phyloP scores from a whole-genome alignment of 2,797 vertebrate species.

The Megaceryle alcyon region DNA sequence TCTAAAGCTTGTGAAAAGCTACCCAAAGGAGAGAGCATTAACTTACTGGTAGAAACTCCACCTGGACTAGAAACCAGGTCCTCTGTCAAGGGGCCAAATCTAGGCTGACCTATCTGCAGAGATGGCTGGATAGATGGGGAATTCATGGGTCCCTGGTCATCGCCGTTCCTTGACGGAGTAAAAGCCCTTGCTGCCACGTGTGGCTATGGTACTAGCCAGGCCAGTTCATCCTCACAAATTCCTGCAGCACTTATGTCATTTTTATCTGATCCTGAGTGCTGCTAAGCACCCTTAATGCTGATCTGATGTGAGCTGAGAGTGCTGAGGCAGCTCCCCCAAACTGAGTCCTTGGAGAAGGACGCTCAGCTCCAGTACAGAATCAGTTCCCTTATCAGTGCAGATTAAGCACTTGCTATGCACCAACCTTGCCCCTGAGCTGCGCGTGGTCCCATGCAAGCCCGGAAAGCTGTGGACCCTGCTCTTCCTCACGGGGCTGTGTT shows the following conservation, averaged over 20 bases:
- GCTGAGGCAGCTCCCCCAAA: neutral
- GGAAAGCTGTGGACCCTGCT: neutral
- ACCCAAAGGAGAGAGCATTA: neutral
- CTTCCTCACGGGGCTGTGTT: neutral
- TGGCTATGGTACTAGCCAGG: neutral
- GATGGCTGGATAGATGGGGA: neutral
- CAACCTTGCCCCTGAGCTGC: neutral
- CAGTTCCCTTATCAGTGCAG: neutral
- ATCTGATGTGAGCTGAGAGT: neutral
- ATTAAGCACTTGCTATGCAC: accelerated
- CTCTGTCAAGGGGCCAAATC: neutral
- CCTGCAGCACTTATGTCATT: neutral
- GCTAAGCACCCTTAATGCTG: neutral
- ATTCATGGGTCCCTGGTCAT: neutral
- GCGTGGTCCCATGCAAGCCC: accelerated
- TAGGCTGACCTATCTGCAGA: neutral
- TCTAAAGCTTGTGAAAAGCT: neutral
- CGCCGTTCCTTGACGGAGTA: neutral
- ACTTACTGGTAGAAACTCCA: accelerated
- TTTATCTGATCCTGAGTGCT: neutral
- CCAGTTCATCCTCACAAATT: neutral
- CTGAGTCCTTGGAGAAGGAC: neutral
- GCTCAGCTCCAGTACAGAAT: accelerated
- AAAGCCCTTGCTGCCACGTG: neutral
- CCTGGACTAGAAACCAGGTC: neutral